phyloP scores from a whole-genome alignment of 2,888 invertebrate species.

The Dicyrtoma fusca region DNA sequence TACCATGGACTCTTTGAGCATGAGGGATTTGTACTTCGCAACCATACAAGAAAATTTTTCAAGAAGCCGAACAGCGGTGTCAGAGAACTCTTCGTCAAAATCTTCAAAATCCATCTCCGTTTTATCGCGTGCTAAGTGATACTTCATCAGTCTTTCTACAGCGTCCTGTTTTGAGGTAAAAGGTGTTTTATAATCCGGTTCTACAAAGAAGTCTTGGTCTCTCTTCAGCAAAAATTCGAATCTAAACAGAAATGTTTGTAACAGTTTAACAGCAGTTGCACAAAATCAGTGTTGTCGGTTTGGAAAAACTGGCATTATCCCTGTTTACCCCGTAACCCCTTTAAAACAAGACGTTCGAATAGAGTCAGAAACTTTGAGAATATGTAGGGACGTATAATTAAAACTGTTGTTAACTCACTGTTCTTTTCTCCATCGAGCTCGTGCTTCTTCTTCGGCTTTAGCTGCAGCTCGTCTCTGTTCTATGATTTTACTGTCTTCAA shows the following conservation, averaged over 20 bases:
- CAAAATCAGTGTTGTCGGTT: too few species aligned
- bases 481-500: constrained; percentile 53
- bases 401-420: constrained; percentile 46
- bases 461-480: constrained; percentile 51
- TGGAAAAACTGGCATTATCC: too few species aligned
- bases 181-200: constrained; percentile 55
- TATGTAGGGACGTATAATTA: too few species aligned
- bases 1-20: constrained; percentile 57
- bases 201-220: constrained; percentile 54
- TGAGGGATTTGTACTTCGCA: constrained; percentile 51
- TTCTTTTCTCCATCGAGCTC: constrained; percentile 55
- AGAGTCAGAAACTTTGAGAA: too few species aligned
- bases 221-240: constrained; percentile 52
- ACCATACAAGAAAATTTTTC: constrained; percentile 55
- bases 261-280: too few species aligned
- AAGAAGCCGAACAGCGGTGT: constrained; percentile 51
- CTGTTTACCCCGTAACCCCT: too few species aligned
- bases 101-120: constrained; percentile 55
- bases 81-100: constrained; percentile 55
- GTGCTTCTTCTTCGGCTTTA: constrained; percentile 54
- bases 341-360: too few species aligned
- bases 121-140: constrained; percentile 53
- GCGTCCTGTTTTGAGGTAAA: constrained; percentile 51
- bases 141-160: constrained; percentile 53
- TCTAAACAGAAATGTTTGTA: constrained; percentile 33